Evolutionary conservation across 2,888 invertebrate species (phyloP), one percentile per base, ranked within the genome.

Genomic region (Agonopterix heracliana): DNA sequence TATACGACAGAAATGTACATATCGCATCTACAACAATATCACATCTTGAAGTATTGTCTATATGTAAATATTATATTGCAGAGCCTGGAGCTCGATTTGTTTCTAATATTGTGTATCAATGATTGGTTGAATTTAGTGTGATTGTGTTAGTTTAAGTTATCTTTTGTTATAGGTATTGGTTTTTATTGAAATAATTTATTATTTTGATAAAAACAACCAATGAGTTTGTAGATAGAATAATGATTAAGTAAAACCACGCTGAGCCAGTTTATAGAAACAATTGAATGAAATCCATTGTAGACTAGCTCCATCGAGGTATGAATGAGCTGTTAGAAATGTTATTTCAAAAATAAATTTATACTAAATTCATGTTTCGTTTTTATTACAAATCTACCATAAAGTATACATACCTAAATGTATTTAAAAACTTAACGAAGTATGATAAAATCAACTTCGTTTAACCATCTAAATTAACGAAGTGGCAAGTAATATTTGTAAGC

Each of bases 291-390:
- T 52, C 64, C 60, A 60, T 68, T 10, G 26, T 35, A 47, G 71
- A 66, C 56, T 65, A 71, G 72, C 69, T 72, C 74, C 59, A 55
- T 64, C 55, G 38, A 38, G 38, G 38, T 63, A 57, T 63, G 63
- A 69, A 66, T 60, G 70, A 75, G 73, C 73, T 71, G 60, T 63
- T 73, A 73, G 72, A 66, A 71, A 75, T 74, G 77, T 78, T 79
- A 73, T 69, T 71, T 64, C 66, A 66, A 64, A 64, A 70, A 77
- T 79, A 79, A 80, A 80, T 79, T 74, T 78, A 60, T 68, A 74
- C 64, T 61, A 70, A 64, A 69, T 49, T 40, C 44, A 50, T 1
- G 3, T 12, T 41, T 41, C 13, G 11, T 41, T 41, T 13, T 41
- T n/a, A 43, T 26, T 26, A 26, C 26, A 26, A 26, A 26, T 26